Conservation (phyloP, 1,140 invertebrate species). For the Pissodes strobi region DNA sequence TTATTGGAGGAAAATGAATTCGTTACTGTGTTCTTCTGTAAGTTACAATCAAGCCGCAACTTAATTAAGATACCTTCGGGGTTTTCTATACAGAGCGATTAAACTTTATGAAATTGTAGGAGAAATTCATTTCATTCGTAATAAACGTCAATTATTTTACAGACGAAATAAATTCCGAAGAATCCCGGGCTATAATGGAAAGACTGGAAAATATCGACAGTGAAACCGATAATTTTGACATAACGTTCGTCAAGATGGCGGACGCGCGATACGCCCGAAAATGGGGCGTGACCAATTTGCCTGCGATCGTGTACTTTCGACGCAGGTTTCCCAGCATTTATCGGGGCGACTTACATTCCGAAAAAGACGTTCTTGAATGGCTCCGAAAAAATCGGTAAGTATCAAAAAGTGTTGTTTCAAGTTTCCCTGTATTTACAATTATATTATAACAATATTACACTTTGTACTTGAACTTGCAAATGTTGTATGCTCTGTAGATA, state of each 20-base stretch:
- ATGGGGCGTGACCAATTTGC: conserved; percentile 92
- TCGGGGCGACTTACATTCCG: conserved; percentile 82
- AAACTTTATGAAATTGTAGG: too few relatives aligned
- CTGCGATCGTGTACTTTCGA: conserved; percentile 91
- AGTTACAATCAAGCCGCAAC: conserved; percentile 56
- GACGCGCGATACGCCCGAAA: conserved; percentile 89
- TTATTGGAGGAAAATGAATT: conserved; percentile 93
- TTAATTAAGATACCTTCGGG: too few relatives aligned
- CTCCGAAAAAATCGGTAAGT: conserved; percentile 79
- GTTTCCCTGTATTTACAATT: too few relatives aligned
- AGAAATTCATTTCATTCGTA: too few relatives aligned
- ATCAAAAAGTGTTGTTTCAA: too few relatives aligned
- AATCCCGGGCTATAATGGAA: conserved; percentile 78
- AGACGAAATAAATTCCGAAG: conserved; percentile 80
- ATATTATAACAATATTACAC: too few relatives aligned
- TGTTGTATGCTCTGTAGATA: too few relatives aligned
- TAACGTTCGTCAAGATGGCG: conserved; percentile 93
- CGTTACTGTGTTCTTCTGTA: conserved; percentile 93
- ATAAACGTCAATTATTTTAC: too few relatives aligned
- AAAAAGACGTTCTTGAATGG: conserved; percentile 91
- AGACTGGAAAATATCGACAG: conserved; percentile 91
- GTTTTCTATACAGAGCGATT: too few relatives aligned
- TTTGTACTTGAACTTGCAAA: too few relatives aligned
- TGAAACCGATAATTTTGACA: conserved; percentile 91
- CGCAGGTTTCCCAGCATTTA: conserved; percentile 93